These are phyloP conservation scores for Pygoscelis adeliae DNA, from an alignment of 2,113 vertebrate species.

Conservation along the genomic window DNA sequence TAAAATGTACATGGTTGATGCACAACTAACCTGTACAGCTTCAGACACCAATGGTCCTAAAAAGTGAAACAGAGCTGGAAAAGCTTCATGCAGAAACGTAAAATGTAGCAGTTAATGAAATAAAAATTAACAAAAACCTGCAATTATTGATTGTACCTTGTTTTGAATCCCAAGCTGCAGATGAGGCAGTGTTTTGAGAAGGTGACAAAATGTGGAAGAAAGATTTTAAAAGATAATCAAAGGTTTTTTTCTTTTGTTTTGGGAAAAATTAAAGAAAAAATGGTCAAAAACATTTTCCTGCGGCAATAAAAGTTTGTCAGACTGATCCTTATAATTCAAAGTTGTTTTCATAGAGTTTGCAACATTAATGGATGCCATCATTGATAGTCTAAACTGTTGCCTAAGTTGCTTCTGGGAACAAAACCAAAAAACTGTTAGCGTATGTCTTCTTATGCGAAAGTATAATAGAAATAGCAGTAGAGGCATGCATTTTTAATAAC, in stretches of 20 bases:
- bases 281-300: not conserved
- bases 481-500: not conserved
- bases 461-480: not conserved
- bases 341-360: not conserved
- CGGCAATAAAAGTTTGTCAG: not conserved
- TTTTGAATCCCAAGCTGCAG: not conserved
- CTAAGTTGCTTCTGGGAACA: not conserved
- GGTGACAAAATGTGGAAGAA: not conserved
- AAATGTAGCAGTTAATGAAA: not conserved
- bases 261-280: not conserved
- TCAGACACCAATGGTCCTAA: not conserved
- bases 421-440: not conserved
- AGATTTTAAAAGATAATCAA: not conserved
- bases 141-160: not conserved
- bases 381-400: not conserved
- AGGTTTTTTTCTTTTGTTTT: not conserved
- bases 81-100: not conserved
- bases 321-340: not conserved
- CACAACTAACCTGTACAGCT: not conserved
- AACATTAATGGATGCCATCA: not conserved
- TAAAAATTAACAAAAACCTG: not conserved
- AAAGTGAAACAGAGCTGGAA: not conserved
- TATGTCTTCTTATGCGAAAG: not conserved
- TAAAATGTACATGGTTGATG: not conserved
- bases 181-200: not conserved